Conservation (phyloP, 2,797 vertebrate genomes). For the Clarias platycephalus region DNA sequence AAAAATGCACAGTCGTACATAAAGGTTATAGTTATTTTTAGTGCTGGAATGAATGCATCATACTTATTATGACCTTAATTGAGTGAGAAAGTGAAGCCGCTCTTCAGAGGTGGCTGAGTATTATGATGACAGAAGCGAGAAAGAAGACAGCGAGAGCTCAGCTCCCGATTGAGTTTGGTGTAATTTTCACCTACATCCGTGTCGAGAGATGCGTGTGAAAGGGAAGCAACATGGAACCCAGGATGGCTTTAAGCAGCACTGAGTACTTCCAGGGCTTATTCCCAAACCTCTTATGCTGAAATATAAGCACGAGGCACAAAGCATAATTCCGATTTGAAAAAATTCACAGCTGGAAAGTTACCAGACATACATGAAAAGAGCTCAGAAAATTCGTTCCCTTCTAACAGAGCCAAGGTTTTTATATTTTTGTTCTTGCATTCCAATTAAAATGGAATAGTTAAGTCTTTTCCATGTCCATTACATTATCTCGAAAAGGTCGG, state of each 20-base stretch:
- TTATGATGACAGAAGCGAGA: slow-evolving; percentile 23
- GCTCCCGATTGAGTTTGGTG: neutral
- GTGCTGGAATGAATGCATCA: neutral
- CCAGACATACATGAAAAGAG: neutral
- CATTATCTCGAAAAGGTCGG: neutral
- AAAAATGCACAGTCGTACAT: neutral
- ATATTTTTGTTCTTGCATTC: neutral
- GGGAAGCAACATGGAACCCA: neutral
- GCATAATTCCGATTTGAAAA: slow-evolving; percentile 14
- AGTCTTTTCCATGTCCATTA: neutral
- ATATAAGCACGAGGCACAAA: neutral
- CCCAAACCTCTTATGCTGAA: neutral
- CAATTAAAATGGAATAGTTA: neutral
- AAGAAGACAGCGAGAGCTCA: neutral
- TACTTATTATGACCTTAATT: slow-evolving; percentile 12
- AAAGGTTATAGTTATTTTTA: neutral
- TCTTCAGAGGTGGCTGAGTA: neutral
- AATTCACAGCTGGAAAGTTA: neutral
- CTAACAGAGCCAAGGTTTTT: neutral
- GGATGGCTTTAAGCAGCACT: neutral
- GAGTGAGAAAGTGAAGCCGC: slow-evolving; percentile 1
- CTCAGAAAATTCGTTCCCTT: neutral
- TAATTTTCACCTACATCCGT: slow-evolving; percentile 35
- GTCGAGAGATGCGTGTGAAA: slow-evolving; percentile 16
- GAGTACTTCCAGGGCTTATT: neutral